Conservation (phyloP, 1,140 invertebrate genomes). For the Habropoda laboriosa region DNA sequence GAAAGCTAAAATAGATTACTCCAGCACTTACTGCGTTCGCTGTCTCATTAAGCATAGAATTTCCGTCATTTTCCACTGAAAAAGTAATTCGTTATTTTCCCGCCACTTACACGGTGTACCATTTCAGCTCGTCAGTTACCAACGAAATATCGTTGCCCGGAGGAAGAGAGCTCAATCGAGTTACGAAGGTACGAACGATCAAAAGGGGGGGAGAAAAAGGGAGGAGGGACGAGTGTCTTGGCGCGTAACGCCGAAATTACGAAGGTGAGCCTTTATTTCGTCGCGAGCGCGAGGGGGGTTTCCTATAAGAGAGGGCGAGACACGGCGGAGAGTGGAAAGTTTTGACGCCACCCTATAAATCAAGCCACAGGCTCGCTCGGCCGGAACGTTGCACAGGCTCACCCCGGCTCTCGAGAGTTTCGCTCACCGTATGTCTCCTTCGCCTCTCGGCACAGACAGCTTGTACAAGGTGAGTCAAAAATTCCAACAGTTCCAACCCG, state of each 20-base stretch:
- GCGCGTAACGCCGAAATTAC: conserved; percentile 65
- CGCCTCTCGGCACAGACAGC: conserved; percentile 63
- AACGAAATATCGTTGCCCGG: no score
- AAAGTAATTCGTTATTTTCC: no score
- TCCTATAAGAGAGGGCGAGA: conserved; percentile 60
- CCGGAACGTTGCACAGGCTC: conserved; percentile 69
- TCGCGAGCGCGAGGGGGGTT: conserved; percentile 44
- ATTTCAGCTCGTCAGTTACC: no score
- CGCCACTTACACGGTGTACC: no score
- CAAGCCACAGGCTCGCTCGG: conserved; percentile 69
- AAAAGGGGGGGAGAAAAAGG: neutral
- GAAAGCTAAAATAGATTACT: no score
- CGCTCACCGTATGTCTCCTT: conserved; percentile 74
- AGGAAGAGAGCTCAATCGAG: no score
- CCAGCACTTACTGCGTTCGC: no score
- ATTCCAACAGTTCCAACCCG: conserved; percentile 55
- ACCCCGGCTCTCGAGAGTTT: conserved; percentile 64
- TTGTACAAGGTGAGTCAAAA: conserved; percentile 71
- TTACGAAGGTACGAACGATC: neutral
- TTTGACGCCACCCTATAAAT: conserved; percentile 80
- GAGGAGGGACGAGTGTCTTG: neutral
- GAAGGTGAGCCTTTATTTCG: conserved; percentile 70
- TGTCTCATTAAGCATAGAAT: no score
- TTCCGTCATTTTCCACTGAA: no score
- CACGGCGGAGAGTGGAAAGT: conserved; percentile 77